Evolutionary conservation across 2,888 invertebrate species (phyloP).

Genomic region (Entomobrya multifasciata): DNA sequence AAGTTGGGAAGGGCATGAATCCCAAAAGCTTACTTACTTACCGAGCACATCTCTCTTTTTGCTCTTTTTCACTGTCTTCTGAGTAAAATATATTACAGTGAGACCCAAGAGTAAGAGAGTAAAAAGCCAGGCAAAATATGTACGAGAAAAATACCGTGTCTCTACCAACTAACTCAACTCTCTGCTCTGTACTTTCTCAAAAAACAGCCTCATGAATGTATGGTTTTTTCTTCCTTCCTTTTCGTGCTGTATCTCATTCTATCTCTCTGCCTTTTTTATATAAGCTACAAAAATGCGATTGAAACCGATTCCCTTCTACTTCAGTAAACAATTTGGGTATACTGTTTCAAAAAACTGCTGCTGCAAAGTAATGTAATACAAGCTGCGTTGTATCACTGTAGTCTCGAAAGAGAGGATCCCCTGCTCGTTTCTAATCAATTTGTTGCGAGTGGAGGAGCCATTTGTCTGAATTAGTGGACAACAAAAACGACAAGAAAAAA

Average conservation of each 20-base stretch:
- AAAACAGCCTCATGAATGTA: constrained; percentile 7
- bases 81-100: background rate
- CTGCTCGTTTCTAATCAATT: constrained; percentile 80
- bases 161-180: background rate
- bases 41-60: background rate
- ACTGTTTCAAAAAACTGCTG: too few species aligned
- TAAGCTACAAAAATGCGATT: constrained; percentile 54
- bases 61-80: too few species aligned
- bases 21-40: constrained; percentile 31
- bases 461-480: constrained; percentile 80
- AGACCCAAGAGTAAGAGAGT: too few species aligned
- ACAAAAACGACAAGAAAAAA: constrained; percentile 76
- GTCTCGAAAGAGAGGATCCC: constrained; percentile 61
- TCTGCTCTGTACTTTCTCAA: background rate
- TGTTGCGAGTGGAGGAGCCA: constrained; percentile 79
- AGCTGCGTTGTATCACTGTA: constrained; percentile 28
- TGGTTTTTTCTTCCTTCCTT: constrained; percentile 13
- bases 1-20: constrained; percentile 70
- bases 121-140: constrained; percentile 1
- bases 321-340: constrained; percentile 20
- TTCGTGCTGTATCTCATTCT: constrained; percentile 6
- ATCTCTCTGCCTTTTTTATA: constrained; percentile 10
- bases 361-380: background rate
- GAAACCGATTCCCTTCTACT: constrained; percentile 53
- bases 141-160: background rate